phyloP scores from a whole-genome alignment of 2,888 invertebrate genomes.

The Andrena marginata region DNA sequence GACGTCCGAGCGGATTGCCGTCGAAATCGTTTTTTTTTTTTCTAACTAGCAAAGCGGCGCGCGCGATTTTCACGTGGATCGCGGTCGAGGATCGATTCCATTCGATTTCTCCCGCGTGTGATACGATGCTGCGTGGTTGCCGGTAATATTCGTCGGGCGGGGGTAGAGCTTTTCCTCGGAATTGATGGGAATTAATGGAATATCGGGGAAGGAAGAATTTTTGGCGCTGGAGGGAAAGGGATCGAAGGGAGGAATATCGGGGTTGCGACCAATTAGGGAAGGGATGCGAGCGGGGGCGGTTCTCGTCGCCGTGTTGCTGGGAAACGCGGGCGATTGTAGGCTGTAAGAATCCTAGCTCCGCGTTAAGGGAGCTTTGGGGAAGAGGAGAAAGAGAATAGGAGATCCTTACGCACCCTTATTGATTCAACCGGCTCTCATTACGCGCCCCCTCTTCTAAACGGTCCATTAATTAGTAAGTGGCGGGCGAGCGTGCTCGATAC shows the following conservation, averaged over 20 bases:
- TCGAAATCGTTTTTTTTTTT: slow-evolving; percentile 24
- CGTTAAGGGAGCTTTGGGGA: slow-evolving; percentile 70
- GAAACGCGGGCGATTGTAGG: slow-evolving; percentile 76
- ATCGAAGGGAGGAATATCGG: slow-evolving; percentile 62
- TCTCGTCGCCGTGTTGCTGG: slow-evolving; percentile 78
- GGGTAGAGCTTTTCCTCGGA: background rate
- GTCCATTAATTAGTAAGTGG: slow-evolving; percentile 75
- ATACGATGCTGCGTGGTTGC: background rate
- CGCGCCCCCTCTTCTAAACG: slow-evolving; percentile 70
- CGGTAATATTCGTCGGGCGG: background rate
- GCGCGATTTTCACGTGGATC: background rate
- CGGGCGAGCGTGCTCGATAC: slow-evolving; percentile 62
- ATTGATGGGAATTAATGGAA: background rate
- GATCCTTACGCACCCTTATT: slow-evolving; percentile 75
- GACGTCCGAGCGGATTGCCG: slow-evolving; percentile 23
- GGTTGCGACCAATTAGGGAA: slow-evolving; percentile 77
- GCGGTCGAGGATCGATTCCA: background rate
- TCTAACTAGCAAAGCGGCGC: slow-evolving; percentile 26
- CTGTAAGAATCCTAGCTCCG: slow-evolving; percentile 68
- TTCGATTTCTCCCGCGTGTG: background rate
- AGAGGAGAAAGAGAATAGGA: slow-evolving; percentile 55
- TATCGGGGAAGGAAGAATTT: slow-evolving; percentile 12
- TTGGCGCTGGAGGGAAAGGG: slow-evolving; percentile 41
- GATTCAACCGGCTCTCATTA: slow-evolving; percentile 77
- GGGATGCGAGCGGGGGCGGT: slow-evolving; percentile 76